A percentile compares a stretch with the other conserved stretches of the same genome.
These are phyloP conservation scores for Melanotaenia maccullochi DNA, from an alignment of 2,797 vertebrate species.

Conservation along the genomic window DNA sequence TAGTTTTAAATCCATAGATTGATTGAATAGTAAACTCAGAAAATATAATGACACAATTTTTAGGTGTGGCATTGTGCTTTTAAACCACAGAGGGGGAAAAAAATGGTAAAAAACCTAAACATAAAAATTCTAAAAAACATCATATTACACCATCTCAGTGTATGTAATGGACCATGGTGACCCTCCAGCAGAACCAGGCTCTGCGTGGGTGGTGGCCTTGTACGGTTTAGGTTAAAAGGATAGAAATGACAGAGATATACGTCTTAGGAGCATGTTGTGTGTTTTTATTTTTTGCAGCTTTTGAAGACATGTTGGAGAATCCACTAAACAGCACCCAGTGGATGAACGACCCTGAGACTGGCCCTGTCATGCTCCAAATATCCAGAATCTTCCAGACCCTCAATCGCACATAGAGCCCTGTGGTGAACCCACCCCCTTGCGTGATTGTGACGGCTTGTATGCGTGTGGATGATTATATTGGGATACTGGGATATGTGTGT, in stretches of 20 bases:
- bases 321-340: slow-evolving; percentile 99
- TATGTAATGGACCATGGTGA: background rate
- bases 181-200: background rate
- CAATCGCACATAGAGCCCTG: slow-evolving; percentile 91
- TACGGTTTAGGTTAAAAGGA: background rate
- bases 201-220: background rate
- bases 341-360: slow-evolving; percentile 99
- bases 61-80: background rate
- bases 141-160: background rate
- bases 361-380: slow-evolving; percentile 98
- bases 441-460: slow-evolving; percentile 69
- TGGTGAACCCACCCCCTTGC: slow-evolving; percentile 57
- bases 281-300: slow-evolving; percentile 81
- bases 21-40: background rate
- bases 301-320: slow-evolving; percentile 99
- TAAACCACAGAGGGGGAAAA: background rate
- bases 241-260: background rate
- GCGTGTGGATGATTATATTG: slow-evolving; percentile 26
- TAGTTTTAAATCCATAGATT: background rate
- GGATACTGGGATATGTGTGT: slow-evolving; percentile 16
- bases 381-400: slow-evolving; percentile 99
- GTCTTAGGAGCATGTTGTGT: slow-evolving; percentile 9
- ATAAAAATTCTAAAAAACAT: background rate
- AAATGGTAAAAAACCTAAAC: background rate
- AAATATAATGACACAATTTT: background rate